A percentile compares a stretch with the other conserved stretches of the same genome.
Conservation (phyloP, 2,888 invertebrate genomes). For the Neoaliturus tenellus region DNA sequence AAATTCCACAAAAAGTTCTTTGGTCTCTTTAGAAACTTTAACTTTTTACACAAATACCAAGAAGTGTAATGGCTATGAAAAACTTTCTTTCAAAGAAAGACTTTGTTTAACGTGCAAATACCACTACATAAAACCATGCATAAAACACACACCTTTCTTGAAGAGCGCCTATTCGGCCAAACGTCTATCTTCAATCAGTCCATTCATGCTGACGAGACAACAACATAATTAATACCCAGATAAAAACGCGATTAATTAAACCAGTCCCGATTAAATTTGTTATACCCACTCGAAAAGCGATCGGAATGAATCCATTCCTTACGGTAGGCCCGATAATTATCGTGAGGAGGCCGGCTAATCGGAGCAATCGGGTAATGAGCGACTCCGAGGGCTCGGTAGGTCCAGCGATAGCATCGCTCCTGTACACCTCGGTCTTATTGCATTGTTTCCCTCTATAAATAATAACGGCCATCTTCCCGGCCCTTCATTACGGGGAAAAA, state of each 20-base stretch:
- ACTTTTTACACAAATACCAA: too few species aligned
- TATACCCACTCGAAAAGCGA: constrained; percentile 41
- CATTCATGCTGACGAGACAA: constrained; percentile 18
- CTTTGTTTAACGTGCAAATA: too few species aligned
- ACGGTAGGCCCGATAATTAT: constrained; percentile 49
- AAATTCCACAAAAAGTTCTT: too few species aligned
- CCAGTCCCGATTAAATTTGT: constrained; percentile 45
- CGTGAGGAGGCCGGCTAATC: not conserved
- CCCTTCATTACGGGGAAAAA: constrained; percentile 55
- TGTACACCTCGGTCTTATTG: not conserved
- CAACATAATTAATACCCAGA: constrained; percentile 39
- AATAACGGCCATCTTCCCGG: constrained; percentile 52
- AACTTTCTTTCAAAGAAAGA: too few species aligned
- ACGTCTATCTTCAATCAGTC: constrained; percentile 6
- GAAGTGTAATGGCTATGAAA: too few species aligned
- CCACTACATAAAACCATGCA: too few species aligned
- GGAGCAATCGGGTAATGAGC: not conserved
- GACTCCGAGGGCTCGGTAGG: constrained; percentile 15
- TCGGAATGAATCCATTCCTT: constrained; percentile 45
- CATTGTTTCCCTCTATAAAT: constrained; percentile 51
- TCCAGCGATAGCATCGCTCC: constrained; percentile 17
- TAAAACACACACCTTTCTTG: too few species aligned
- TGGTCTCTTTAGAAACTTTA: too few species aligned
- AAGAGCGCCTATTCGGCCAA: too few species aligned
- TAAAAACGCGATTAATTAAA: constrained; percentile 42